These are phyloP conservation scores for Hyperopisus bebe DNA, from an alignment of 2,113 vertebrate genomes.

Conservation along the genomic window DNA sequence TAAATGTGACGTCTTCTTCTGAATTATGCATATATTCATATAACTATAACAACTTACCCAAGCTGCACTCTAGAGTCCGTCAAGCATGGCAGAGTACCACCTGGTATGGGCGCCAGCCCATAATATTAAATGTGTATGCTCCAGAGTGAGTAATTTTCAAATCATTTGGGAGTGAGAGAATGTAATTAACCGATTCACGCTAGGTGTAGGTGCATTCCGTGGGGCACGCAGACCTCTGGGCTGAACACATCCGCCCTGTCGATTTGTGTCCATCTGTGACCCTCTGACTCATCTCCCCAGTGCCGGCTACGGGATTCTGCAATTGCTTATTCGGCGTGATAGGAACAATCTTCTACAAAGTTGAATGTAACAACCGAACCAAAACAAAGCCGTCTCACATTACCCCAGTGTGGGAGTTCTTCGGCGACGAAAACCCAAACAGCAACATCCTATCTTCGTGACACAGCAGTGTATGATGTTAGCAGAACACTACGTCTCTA, in stretches of 20 bases:
- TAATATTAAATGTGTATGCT: not conserved
- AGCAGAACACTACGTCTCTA: not conserved
- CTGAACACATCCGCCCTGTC: not conserved
- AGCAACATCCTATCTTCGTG: not conserved
- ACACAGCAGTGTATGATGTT: not conserved
- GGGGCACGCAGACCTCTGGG: not conserved
- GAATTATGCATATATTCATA: not conserved
- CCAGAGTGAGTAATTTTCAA: not conserved
- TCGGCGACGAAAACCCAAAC: not conserved
- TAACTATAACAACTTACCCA: not conserved
- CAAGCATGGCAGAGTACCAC: not conserved
- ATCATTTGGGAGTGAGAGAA: not conserved
- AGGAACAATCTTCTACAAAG: not conserved
- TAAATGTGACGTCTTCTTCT: not conserved
- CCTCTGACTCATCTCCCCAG: not conserved
- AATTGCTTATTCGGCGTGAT: not conserved
- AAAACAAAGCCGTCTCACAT: slow-evolving; percentile 2
- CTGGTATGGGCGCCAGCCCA: not conserved
- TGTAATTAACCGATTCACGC: not conserved
- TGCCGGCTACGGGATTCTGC: not conserved
- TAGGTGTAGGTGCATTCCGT: not conserved
- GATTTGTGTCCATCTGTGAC: not conserved
- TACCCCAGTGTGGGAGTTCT: not conserved
- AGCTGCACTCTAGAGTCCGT: not conserved
- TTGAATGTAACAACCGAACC: not conserved